Percentiles rank a stretch among this genome's conserved stretches.
These are phyloP conservation scores for Limosa lapponica DNA, from an alignment of 2,797 vertebrate species.

Conservation along the genomic window DNA sequence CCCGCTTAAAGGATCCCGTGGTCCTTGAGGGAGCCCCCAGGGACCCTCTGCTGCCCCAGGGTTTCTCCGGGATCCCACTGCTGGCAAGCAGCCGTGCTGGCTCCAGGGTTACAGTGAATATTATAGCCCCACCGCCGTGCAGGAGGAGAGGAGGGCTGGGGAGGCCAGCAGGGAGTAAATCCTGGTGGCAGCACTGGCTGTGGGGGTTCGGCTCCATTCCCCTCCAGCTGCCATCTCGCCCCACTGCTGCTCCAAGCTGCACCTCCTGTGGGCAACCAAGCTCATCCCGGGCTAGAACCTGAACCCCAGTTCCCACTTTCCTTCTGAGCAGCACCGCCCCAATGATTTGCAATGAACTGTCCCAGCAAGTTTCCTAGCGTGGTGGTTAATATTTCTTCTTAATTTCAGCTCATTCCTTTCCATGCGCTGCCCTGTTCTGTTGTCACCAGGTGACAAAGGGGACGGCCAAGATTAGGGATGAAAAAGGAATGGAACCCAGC, in stretches of 20 bases:
- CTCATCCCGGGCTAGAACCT: neutral
- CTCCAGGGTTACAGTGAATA: neutral
- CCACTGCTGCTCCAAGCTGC: neutral
- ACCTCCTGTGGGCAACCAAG: neutral
- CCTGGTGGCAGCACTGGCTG: accelerated
- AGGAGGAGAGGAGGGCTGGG: neutral
- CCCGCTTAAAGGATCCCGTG: accelerated
- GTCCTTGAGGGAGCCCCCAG: accelerated
- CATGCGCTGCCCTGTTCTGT: accelerated
- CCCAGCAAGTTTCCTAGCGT: neutral
- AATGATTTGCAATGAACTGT: neutral
- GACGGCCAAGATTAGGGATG: neutral
- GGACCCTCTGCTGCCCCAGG: neutral
- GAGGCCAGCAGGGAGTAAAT: too few relatives aligned
- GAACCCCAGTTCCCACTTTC: neutral
- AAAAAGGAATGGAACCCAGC: neutral
- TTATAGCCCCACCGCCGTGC: neutral
- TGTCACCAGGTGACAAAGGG: neutral
- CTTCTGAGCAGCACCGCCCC: neutral
- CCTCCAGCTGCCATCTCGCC: neutral
- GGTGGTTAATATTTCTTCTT: neutral
- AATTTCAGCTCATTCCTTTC: neutral
- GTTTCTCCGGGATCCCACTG: neutral
- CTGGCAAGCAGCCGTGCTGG: neutral
- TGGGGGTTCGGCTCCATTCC: accelerated